These are phyloP conservation scores for Ageneiosus marmoratus DNA, from an alignment of 2,113 vertebrate species.

Conservation along the genomic window DNA sequence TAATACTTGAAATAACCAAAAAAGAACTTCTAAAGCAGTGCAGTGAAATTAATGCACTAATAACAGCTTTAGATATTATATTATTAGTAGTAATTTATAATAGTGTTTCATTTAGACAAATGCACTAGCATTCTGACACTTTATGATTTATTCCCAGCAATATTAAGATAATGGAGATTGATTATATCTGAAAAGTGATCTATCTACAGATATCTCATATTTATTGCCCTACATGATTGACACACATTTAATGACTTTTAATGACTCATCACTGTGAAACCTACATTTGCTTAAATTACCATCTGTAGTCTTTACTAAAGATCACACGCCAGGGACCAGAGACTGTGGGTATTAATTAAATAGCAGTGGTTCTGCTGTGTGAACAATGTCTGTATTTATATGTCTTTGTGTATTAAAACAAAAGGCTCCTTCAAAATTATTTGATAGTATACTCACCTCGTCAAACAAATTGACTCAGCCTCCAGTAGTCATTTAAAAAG, in stretches of 20 bases:
- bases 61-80: not conserved
- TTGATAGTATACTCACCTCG: not conserved
- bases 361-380: not conserved
- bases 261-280: not conserved
- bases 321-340: not conserved
- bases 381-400: not conserved
- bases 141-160: not conserved
- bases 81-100: not conserved
- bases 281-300: not conserved
- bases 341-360: not conserved
- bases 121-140: slow-evolving; percentile 8
- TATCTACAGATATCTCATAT: not conserved
- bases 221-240: not conserved
- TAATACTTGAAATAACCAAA: not conserved
- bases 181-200: not conserved
- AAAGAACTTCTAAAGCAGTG: not conserved
- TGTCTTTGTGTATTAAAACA: not conserved
- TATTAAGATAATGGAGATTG: not conserved
- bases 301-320: not conserved
- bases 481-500: not conserved
- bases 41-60: slow-evolving; percentile 19
- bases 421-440: not conserved
- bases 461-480: too few species aligned
- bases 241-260: slow-evolving; percentile 13
- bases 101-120: not conserved